A percentile compares a stretch with the other conserved stretches of the same genome.
Conservation (phyloP, 2,113 vertebrate species). For the Thunnus maccoyii region DNA sequence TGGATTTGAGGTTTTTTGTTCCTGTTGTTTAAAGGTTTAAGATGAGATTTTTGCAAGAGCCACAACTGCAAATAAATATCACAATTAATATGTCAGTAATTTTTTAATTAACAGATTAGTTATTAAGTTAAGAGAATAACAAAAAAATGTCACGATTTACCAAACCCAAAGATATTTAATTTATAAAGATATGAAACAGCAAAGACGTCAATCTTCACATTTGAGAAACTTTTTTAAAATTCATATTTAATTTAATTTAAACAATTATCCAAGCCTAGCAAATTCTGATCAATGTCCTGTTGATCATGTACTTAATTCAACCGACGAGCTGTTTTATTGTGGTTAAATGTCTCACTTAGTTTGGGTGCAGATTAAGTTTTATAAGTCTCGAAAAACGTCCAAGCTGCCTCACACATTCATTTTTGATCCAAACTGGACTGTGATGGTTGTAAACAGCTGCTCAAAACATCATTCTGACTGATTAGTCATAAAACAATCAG, state of each 20-base stretch:
- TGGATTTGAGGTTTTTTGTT: background rate
- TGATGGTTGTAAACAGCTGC: too few relatives aligned
- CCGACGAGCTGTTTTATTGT: background rate
- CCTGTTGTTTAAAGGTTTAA: background rate
- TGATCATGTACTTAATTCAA: background rate
- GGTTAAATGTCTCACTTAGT: background rate
- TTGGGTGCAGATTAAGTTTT: too few relatives aligned
- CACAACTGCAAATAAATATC: background rate
- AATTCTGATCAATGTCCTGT: background rate
- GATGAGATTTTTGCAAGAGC: background rate
- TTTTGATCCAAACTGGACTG: too few relatives aligned
- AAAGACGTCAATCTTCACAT: background rate
- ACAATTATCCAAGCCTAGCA: background rate
- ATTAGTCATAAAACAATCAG: too few relatives aligned
- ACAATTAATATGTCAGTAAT: background rate
- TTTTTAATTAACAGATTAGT: too few relatives aligned
- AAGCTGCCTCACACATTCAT: too few relatives aligned
- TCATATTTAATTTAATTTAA: background rate
- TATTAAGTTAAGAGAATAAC: background rate
- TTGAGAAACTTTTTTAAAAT: background rate
- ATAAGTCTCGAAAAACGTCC: too few relatives aligned
- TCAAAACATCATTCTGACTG: too few relatives aligned
- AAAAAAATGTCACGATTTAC: background rate
- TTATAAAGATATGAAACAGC: background rate
- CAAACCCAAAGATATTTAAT: slow-evolving; percentile 11